Evolutionary conservation across 2,797 vertebrate species (phyloP), one percentile per base, ranked within the genome.

Genomic region (Sternarchorhynchus goeldii): DNA sequence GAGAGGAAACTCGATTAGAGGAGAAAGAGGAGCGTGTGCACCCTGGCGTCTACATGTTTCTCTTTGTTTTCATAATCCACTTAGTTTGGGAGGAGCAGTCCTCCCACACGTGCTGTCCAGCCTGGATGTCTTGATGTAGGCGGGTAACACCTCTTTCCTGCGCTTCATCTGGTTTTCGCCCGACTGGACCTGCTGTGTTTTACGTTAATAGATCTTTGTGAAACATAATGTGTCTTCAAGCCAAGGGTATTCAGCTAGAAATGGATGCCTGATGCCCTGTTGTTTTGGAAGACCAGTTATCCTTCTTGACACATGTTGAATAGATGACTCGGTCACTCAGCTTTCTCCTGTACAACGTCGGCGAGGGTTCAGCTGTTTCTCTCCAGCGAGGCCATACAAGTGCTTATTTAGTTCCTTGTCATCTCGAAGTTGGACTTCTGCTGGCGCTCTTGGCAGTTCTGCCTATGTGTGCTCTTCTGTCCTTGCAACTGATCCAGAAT

Each of bases 1-100:
- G 81, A 84, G 80, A 85, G 77, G 79, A 90, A 89, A 93, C 90
- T 86, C 83, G 91, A 81, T 83, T 83, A 83, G 55, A 59, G 83
- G 73, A 76, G 82, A 29, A 16, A 12, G 50, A 29, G 65, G 62
- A 25, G 41, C n/a, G 55, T 84, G 59, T 34, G 57, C 83, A 39
- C 67, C 80, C 75, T 55, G 80, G 82, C 78, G 80, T 71, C 60
- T 84, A 79, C 81, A 79, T 73, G 69, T 77, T 25, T 87, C 73
- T 83, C 84, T 87, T 87, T 89, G 84, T 88, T 86, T 88, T 78
- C 82, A 73, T 85, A 83, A 84, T 82, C 84, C 67, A 77, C 69
- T 85, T 88, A 78, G 75, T 82, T 82, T 85, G 73, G 79, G 83
- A 85, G 84, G 85, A 67, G 85, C 81, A 76, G 78, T 86, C 81